These are phyloP conservation scores for Bos taurus DNA, from an alignment of 2,113 vertebrate species.

Conservation along the genomic window ARS-UCD2.0 NC_037357.1:54734001-54734500, in stretches of 20 bases:
- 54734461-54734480: not conserved
- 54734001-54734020: slow-evolving; percentile 35
- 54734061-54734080: slow-evolving; percentile 25
- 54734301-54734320: slow-evolving; percentile 25
- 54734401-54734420: not conserved
- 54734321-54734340: not conserved
- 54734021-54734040: slow-evolving; percentile 12
- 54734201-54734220: not conserved
- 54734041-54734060: not conserved
- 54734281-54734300: slow-evolving; percentile 18
- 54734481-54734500: not conserved
- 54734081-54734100: slow-evolving; percentile 19
- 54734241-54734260: not conserved
- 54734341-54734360: not conserved
- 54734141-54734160: not conserved
- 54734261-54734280: slow-evolving; percentile 22
- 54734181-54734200: not conserved
- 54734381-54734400: slow-evolving; percentile 22
- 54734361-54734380: slow-evolving; percentile 5
- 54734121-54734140: not conserved
- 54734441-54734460: not conserved
- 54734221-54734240: not conserved
- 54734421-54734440: not conserved
- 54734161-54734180: not conserved
- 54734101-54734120: not conserved